A percentile compares a stretch with the other conserved stretches of the same genome.
phyloP scores from a whole-genome alignment of 2,888 invertebrate genomes.

The Malacosoma neustria region DNA sequence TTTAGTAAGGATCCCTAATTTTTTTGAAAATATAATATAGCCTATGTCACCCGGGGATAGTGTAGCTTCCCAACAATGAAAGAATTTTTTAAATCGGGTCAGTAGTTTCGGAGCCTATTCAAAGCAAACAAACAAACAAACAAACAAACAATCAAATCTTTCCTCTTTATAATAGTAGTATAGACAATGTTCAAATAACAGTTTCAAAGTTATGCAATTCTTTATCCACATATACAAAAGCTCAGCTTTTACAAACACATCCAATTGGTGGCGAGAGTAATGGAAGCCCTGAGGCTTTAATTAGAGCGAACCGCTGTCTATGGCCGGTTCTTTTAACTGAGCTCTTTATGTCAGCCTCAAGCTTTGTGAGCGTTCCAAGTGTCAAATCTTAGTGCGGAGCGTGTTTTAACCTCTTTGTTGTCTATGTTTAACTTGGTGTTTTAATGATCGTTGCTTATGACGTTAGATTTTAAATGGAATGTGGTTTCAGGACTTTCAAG shows the following conservation, averaged over 20 bases:
- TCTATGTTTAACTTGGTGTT: slow-evolving; percentile 8
- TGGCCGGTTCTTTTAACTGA: slow-evolving; percentile 64
- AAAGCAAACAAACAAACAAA: slow-evolving; percentile 70
- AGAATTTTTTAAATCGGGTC: no score
- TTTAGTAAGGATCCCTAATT: no score
- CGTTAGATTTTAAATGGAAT: slow-evolving; percentile 4
- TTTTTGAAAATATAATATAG: no score
- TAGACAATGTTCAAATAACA: no score
- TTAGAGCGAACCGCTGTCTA: slow-evolving; percentile 69
- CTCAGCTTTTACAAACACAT: slow-evolving; percentile 63
- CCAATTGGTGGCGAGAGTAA: slow-evolving; percentile 62
- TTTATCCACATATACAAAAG: slow-evolving; percentile 58
- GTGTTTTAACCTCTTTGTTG: slow-evolving; percentile 39
- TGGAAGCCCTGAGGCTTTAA: slow-evolving; percentile 72
- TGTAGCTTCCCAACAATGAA: no score
- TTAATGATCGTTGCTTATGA: slow-evolving; percentile 4
- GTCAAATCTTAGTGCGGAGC: slow-evolving; percentile 49
- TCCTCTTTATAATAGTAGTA: no score
- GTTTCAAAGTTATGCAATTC: no score
- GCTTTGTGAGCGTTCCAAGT: slow-evolving; percentile 58
- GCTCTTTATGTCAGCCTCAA: slow-evolving; percentile 53
- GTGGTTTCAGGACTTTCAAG: no score
- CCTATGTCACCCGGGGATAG: no score
- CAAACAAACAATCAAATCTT: no score
- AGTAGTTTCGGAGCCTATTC: no score